Percentiles rank a stretch among this genome's conserved stretches.
Conservation (phyloP, 2,113 vertebrate species). For the Origma solitaria region DNA sequence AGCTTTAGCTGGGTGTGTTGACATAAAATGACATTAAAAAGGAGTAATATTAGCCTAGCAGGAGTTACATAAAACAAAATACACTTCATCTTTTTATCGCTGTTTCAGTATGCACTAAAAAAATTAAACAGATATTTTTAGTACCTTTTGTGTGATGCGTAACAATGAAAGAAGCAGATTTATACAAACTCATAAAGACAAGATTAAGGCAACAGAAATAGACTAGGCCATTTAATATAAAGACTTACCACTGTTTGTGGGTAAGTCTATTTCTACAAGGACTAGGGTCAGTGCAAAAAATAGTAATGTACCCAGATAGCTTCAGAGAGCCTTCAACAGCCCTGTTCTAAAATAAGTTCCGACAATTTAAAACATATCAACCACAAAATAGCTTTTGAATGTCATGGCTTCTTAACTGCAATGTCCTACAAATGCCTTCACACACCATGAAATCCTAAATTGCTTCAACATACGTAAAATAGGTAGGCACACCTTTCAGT, state of each 20-base stretch:
- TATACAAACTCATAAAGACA: slow-evolving; percentile 35
- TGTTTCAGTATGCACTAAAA: slow-evolving; percentile 12
- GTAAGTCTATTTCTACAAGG: neutral
- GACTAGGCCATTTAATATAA: slow-evolving; percentile 30
- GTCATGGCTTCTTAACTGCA: neutral
- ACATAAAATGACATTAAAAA: slow-evolving; percentile 56
- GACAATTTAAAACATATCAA: neutral
- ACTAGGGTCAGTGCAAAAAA: neutral
- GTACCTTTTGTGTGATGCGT: neutral
- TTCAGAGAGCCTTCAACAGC: neutral
- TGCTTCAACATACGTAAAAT: neutral
- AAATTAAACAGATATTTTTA: slow-evolving; percentile 18
- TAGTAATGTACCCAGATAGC: neutral
- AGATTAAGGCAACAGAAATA: slow-evolving; percentile 40
- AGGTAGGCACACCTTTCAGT: neutral
- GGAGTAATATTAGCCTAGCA: slow-evolving; percentile 33
- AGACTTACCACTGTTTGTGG: neutral
- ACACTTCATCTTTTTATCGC: slow-evolving; percentile 25
- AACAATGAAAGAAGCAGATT: slow-evolving; percentile 41
- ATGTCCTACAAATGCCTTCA: neutral
- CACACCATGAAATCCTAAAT: neutral
- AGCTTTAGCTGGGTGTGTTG: slow-evolving; percentile 21
- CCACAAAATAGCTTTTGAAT: neutral
- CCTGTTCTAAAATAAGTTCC: neutral
- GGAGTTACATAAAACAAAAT: slow-evolving; percentile 42